phyloP scores from a whole-genome alignment of 1,140 invertebrate species.

The Grapholita molesta region DNA sequence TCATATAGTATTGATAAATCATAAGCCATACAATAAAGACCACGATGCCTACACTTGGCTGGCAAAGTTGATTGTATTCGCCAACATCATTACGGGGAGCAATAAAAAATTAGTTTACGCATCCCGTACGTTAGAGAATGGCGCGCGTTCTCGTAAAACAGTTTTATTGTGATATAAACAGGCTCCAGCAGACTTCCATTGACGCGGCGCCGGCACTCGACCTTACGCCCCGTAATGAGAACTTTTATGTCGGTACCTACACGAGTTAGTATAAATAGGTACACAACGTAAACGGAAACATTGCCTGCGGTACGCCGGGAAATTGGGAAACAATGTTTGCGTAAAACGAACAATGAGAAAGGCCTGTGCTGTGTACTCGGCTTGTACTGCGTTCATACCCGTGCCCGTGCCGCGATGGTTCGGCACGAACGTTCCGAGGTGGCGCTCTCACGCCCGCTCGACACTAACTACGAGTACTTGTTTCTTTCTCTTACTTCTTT shows the following conservation, averaged over 20 bases:
- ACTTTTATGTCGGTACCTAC: slow-evolving; percentile 39
- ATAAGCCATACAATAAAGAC: not conserved
- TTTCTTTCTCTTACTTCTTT: not conserved
- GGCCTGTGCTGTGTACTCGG: not conserved
- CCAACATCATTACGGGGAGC: slow-evolving; percentile 6
- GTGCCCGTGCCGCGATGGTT: not conserved
- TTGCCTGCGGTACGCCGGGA: slow-evolving; percentile 9
- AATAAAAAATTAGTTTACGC: slow-evolving; percentile 17
- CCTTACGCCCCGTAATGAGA: slow-evolving; percentile 42
- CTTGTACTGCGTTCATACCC: not conserved
- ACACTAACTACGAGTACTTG: not conserved
- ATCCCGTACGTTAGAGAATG: slow-evolving; percentile 18
- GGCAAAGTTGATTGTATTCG: slow-evolving; percentile 11
- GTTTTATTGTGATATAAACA: slow-evolving; percentile 60
- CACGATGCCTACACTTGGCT: not conserved
- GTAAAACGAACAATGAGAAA: slow-evolving; percentile 16
- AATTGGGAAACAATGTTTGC: slow-evolving; percentile 20
- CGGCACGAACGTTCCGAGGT: not conserved
- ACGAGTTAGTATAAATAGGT: slow-evolving; percentile 13
- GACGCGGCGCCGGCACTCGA: slow-evolving; percentile 35
- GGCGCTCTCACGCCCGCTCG: not conserved
- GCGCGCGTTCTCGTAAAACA: slow-evolving; percentile 41
- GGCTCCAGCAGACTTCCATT: slow-evolving; percentile 47
- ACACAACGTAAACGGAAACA: slow-evolving; percentile 9
- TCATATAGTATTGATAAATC: not conserved